Conservation (phyloP, 1,140 invertebrate species). For the Aphelenchoides fujianensis region DNA sequence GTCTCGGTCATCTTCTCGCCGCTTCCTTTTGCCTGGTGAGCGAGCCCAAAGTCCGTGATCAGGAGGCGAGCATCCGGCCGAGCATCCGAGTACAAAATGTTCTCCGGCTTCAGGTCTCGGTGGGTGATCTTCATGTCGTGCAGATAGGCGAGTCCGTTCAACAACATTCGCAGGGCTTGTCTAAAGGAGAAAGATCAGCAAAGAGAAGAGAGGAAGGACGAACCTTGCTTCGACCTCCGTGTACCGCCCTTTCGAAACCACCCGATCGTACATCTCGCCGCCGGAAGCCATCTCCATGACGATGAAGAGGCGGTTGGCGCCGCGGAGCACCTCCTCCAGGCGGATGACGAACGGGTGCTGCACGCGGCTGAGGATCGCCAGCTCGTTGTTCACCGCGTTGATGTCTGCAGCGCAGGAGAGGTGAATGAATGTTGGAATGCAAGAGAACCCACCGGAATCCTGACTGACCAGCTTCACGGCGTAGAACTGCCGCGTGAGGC, state of each 20-base stretch:
- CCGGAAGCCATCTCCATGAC: constrained; percentile 65
- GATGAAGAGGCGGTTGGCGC: constrained; percentile 63
- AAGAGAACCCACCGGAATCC: too few relatives aligned
- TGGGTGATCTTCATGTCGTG: constrained; percentile 50
- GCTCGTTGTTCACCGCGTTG: constrained; percentile 66
- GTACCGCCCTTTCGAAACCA: constrained; percentile 63
- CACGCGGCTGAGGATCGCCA: constrained; percentile 66
- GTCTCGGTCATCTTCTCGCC: constrained; percentile 63
- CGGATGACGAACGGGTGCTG: constrained; percentile 64
- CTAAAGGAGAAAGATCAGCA: too few relatives aligned
- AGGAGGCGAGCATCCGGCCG: constrained; percentile 62
- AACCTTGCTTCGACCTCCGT: constrained; percentile 62
- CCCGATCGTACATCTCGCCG: constrained; percentile 64
- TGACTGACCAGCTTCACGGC: constrained; percentile 68
- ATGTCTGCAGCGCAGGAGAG: too few relatives aligned
- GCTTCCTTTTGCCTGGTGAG: constrained; percentile 50
- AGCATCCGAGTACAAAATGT: constrained; percentile 62
- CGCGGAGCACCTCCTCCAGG: constrained; percentile 62
- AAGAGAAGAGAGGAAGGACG: too few relatives aligned
- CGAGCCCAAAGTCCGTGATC: constrained; percentile 63
- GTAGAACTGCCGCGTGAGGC: constrained; percentile 67
- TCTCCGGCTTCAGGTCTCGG: constrained; percentile 62
- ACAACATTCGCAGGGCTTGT: constrained; percentile 62
- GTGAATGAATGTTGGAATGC: too few relatives aligned
- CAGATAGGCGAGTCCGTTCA: constrained; percentile 62